phyloP scores from a whole-genome alignment of 2,888 invertebrate genomes.

The Hydropsyche betteni region DNA sequence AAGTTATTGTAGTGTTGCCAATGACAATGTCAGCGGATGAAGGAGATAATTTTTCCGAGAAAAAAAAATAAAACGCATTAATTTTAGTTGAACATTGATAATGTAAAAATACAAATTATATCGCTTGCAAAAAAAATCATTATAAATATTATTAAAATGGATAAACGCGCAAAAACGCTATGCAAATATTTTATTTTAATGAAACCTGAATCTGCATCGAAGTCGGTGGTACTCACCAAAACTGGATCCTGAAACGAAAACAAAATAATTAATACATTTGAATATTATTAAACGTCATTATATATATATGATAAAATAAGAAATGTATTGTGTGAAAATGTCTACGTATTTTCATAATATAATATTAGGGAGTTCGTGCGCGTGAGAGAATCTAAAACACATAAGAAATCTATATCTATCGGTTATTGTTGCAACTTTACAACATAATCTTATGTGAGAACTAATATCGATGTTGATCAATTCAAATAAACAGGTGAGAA shows the following conservation, averaged over 20 bases:
- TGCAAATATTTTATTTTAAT: background rate
- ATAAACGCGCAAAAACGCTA: background rate
- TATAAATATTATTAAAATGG: background rate
- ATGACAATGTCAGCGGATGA: no score
- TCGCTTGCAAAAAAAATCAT: no score
- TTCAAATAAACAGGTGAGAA: background rate
- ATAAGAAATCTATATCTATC: background rate
- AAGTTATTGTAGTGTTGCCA: no score
- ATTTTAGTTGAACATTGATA: no score
- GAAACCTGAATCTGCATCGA: constrained; percentile 5
- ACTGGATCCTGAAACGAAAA: constrained; percentile 59
- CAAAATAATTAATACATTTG: constrained; percentile 49
- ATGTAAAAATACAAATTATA: no score
- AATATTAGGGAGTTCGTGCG: background rate
- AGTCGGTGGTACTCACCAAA: constrained; percentile 56
- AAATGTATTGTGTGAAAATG: background rate
- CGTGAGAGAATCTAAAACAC: constrained; percentile 15
- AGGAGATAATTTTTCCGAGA: no score
- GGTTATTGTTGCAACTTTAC: no score
- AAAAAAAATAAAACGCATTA: no score
- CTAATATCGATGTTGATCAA: constrained; percentile 3
- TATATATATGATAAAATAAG: constrained; percentile 28
- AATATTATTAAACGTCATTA: constrained; percentile 37
- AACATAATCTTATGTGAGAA: constrained; percentile 2
- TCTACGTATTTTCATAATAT: background rate